Evolutionary conservation across 2,888 invertebrate genomes (phyloP).

Genomic region (Lapara coniferarum): DNA sequence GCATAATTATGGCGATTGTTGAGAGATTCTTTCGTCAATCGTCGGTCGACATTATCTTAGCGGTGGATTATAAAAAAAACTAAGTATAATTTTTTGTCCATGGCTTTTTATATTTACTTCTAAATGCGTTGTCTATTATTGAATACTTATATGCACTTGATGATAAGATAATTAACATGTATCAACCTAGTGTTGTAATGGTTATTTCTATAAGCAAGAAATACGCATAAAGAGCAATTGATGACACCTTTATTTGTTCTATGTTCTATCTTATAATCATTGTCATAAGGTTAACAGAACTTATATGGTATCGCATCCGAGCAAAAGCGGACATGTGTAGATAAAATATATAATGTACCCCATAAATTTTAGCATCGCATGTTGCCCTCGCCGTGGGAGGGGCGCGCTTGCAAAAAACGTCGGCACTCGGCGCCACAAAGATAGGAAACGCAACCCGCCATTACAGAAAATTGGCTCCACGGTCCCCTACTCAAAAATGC

Average conservation of each 20-base stretch:
- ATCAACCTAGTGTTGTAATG: no score
- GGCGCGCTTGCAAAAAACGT: constrained; percentile 71
- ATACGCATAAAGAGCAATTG: no score
- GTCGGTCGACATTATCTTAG: background rate
- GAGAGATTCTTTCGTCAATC: background rate
- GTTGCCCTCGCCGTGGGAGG: constrained; percentile 60
- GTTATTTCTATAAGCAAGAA: no score
- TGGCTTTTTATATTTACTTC: background rate
- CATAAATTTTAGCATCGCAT: constrained; percentile 58
- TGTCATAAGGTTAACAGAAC: background rate
- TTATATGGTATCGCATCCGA: constrained; percentile 5
- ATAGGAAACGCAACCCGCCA: constrained; percentile 78
- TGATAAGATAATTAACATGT: no score
- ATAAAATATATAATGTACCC: constrained; percentile 46
- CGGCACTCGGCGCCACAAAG: constrained; percentile 75
- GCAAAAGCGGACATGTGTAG: constrained; percentile 17
- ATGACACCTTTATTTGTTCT: background rate
- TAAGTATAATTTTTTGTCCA: no score
- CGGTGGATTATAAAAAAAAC: no score
- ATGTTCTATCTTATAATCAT: background rate
- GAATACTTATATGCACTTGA: no score
- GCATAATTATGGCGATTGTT: background rate
- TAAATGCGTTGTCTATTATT: background rate
- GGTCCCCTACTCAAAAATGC: constrained; percentile 57
- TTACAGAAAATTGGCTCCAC: constrained; percentile 78